Conservation (phyloP, 2,797 vertebrate genomes). For the Enteromius afrohamiltoni region DNA sequence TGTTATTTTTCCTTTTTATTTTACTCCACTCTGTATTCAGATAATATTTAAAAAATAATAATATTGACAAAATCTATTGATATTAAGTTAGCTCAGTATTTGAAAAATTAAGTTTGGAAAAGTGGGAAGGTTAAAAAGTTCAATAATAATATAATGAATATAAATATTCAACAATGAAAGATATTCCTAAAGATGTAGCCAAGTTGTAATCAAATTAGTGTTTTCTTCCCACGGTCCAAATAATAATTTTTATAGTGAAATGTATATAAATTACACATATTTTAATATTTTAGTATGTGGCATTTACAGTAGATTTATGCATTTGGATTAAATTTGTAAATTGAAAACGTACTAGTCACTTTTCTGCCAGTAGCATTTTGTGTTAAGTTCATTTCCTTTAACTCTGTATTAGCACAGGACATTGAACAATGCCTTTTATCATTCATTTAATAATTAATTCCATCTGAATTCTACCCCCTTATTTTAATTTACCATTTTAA, state of each 20-base stretch:
- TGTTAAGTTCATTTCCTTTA: neutral
- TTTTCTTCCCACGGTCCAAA: neutral
- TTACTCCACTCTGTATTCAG: neutral
- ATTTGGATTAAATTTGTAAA: neutral
- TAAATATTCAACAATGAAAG: neutral
- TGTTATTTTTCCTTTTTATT: neutral
- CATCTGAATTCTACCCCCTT: neutral
- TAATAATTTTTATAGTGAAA: neutral
- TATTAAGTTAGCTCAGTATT: neutral
- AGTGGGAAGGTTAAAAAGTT: neutral
- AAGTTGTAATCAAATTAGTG: neutral
- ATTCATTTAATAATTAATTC: neutral
- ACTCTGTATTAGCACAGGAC: neutral
- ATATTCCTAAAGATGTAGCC: neutral
- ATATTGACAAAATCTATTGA: neutral
- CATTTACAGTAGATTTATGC: neutral
- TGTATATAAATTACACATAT: neutral
- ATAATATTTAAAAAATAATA: neutral
- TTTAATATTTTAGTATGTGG: neutral
- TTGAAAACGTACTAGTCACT: neutral
- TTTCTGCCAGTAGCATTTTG: neutral
- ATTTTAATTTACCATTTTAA: neutral
- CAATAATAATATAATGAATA: neutral
- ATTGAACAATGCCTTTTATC: neutral
- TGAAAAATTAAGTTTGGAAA: neutral